Base-by-base conservation (phyloP, 2,888 invertebrate genomes). In the Oxytorus armatus region DNA sequence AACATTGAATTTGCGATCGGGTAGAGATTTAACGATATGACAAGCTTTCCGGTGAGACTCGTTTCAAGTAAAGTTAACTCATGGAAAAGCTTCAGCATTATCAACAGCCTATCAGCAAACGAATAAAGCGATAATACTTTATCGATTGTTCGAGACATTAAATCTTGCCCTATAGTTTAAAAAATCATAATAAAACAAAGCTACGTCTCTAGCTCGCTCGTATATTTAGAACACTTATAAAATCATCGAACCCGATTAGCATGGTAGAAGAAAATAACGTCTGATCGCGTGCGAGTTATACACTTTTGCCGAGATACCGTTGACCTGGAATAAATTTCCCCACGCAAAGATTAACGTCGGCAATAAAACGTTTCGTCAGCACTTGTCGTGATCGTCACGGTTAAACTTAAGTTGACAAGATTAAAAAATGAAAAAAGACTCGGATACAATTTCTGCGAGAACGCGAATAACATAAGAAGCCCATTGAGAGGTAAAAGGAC, bases 271-370 rank as follows among this genome's bases (percentile, higher is more conserved):
- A 1, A 53, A 25, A 39, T 47, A 47, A 23, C 5, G 11, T 63
- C 29, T 44, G 14, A 36, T 70, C 55, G 63, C 63, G 63, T 70
- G 63, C 55, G 44, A 39, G 61, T 44, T 23, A 63, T 44, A 74
- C 53, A 49, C 51, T 29, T 69, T 61, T 39, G 65, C n/a, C 10
- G 14, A 23, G 23, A 29, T 51, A 72, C 44, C 11, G 44, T 33
- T n/a, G n/a, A n/a, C n/a, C n/a, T 21, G 39, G 21, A 33, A 39
- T 33, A 66, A 72, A 66, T 59, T 49, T 39, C 25, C 11, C 33
- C 47, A 29, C 63, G 10, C 16, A 23, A 33, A 77, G 57, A 77
- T 77, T 72, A 66, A 66, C 51, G 18, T 16, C 25, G 49, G 16
- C 8, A 66, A 66, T 49, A 66, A 72, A 59, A 51, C 25, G 65